Evolutionary conservation across 35 echinoderm and acorn worm species (phyloP).

Genomic region (Apostichopus japonicus): DNA sequence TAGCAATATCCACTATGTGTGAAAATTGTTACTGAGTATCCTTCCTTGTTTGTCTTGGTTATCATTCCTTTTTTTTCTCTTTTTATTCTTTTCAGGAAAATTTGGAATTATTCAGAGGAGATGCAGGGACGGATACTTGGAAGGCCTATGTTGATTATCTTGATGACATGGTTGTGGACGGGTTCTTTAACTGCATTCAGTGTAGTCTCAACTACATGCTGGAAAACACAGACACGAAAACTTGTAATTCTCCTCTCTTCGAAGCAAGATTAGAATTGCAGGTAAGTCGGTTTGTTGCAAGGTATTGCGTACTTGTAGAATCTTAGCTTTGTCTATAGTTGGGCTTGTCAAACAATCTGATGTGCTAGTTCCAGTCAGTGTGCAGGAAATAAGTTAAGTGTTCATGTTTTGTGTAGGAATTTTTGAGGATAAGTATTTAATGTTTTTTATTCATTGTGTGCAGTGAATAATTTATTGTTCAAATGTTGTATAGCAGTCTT

Average conservation of each 20-base stretch:
- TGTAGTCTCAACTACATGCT: conserved; percentile 97
- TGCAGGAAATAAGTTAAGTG: too few relatives aligned
- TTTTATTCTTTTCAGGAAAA: conserved; percentile 71
- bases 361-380: not conserved
- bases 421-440: too few relatives aligned
- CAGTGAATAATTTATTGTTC: too few relatives aligned
- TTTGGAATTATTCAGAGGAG: conserved; percentile 83
- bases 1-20: not conserved
- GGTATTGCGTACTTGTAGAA: too few relatives aligned
- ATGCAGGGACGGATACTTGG: conserved; percentile 80
- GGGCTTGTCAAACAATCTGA: not conserved
- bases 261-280: conserved; percentile 90
- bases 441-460: too few relatives aligned
- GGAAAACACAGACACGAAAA: conserved; percentile 90
- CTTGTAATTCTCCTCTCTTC: conserved; percentile 75
- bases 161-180: conserved; percentile 98
- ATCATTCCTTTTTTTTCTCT: too few relatives aligned
- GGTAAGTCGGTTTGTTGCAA: conserved; percentile 14
- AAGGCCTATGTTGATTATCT: conserved; percentile 97
- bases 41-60: too few relatives aligned
- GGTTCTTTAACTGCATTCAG: conserved; percentile 94
- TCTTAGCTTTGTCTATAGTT: too few relatives aligned
- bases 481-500: too few relatives aligned
- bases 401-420: too few relatives aligned
- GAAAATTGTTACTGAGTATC: too few relatives aligned